Evolutionary conservation across 2,113 vertebrate species (phyloP), one percentile per base, ranked within the genome.

Genomic region (Cyprinodon tularosa): DNA sequence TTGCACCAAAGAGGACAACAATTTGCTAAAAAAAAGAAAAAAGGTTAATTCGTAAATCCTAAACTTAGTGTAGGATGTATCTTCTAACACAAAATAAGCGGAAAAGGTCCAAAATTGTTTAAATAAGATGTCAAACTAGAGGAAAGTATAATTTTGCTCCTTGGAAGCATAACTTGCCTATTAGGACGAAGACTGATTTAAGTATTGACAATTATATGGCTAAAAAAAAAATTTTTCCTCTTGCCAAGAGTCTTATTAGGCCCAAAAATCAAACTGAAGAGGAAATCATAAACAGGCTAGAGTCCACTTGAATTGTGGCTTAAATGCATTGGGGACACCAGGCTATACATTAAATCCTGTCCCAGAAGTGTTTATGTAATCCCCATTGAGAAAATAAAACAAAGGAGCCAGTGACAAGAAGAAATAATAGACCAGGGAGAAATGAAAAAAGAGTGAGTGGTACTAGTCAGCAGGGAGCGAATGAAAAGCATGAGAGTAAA

Each of bases 381-480:
- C 62, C 71, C 69, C 80, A 68, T 68, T 6, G 38, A 78, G 78
- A 53, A 71, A 66, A 69, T 62, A 62, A 82, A 86, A 89, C 83
- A 88, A 90, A 86, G 79, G 76, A 76, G 70, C 76, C 80, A 83
- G 82, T 84, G 86, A 92, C 83, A 82, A 83, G 72, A 2, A 17
- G 42, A 82, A 0, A 80, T 80, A 12, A 76, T 44, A 77, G 66
- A 40, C 38, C 71, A 62, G 71, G 38, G 64, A 60, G 80, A 53
- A 60, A 42, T 63, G 71, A 70, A 76, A 78, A 75, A 66, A 76
- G 74, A 80, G 81, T 71, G 68, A 84, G 76, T 74, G 72, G 86
- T 75, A 78, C 2, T 1, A 80, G 76, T 81, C 86, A 78, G 78
- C 10, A 63, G 61, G 74, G 83, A 89, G 83, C 81, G 79, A 42